A percentile compares a stretch with the other conserved stretches of the same genome.
These are phyloP conservation scores for Barypeithes pellucidus DNA, from an alignment of 2,888 invertebrate species.

Conservation along the genomic window DNA sequence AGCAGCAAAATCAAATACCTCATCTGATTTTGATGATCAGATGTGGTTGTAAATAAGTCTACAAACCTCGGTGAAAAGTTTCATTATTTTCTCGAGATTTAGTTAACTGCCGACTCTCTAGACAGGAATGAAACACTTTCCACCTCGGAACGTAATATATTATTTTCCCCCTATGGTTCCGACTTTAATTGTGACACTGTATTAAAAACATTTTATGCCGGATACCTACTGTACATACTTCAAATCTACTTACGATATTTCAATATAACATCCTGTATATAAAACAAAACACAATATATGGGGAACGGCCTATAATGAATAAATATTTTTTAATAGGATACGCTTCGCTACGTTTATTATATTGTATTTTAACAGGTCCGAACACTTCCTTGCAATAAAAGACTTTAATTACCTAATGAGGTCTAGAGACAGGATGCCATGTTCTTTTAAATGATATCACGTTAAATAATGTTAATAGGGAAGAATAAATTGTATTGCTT, in stretches of 20 bases:
- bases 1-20: too few species aligned
- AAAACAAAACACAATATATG: background rate
- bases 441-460: slow-evolving; percentile 49
- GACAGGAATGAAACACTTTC: too few species aligned
- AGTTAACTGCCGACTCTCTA: too few species aligned
- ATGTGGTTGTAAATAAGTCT: too few species aligned
- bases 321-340: slow-evolving; percentile 66
- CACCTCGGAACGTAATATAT: too few species aligned
- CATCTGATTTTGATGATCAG: too few species aligned
- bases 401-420: slow-evolving; percentile 55
- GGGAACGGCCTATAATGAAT: slow-evolving; percentile 62
- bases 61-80: too few species aligned
- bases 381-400: slow-evolving; percentile 43
- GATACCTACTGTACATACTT: too few species aligned
- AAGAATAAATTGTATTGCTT: slow-evolving; percentile 32
- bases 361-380: slow-evolving; percentile 57
- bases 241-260: background rate
- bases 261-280: background rate
- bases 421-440: slow-evolving; percentile 47
- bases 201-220: too few species aligned
- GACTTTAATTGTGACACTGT: too few species aligned
- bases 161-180: too few species aligned
- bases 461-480: slow-evolving; percentile 42
- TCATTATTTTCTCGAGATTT: too few species aligned
- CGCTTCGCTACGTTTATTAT: slow-evolving; percentile 62